Evolutionary conservation across 1,140 invertebrate genomes (phyloP), one percentile per base, ranked within the genome.

Genomic region (Penaeus vannamei): DNA sequence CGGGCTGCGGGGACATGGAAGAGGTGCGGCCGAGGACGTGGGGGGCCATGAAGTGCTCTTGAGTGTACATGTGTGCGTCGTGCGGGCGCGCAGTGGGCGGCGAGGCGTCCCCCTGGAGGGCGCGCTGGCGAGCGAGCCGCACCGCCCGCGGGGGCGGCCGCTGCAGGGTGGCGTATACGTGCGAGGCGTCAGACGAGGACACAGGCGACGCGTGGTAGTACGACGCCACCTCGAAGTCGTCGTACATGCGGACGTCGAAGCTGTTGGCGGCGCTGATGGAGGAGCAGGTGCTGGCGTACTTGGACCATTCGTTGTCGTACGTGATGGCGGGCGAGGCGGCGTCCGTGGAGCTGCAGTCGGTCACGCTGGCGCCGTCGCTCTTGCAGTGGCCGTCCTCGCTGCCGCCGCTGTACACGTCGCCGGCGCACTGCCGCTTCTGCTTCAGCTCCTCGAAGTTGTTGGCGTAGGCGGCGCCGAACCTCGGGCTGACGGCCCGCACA

Each of bases 221-320:
- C 26, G 90, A 90, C 23, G 90, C 84, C 42, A 91, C 90, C 60
- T 91, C 90, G 59, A 87, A 90, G 86, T 91, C 90, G 61, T 91
- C 90, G 42, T 91, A 91, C 87, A 91, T 91, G 42, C 90, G 53
- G 1, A 89, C 89, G 69, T 91, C 89, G 61, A 91, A 91, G 64
- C 86, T 90, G 77, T 89, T 89, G 19, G 89, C 89, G 29, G 86
- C 86, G 79, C 89, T 89, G 61, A 91, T 91, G 60, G 91, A 90
- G 19, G 91, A 90, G 72, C 88, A 90, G 2, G 91, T 90, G 76
- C 85, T 90, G 42, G 89, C 83, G 64, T 91, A 91, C 42, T 90
- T 90, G 77, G 85, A 90, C 80, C 85, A 91, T n/a, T 91, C 89
- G 23, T 87, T 85, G 69, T 90, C 90, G 20, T 77, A 76, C 22